phyloP scores from a whole-genome alignment of 2,888 invertebrate species.

The Phrixothrix hirtus region DNA sequence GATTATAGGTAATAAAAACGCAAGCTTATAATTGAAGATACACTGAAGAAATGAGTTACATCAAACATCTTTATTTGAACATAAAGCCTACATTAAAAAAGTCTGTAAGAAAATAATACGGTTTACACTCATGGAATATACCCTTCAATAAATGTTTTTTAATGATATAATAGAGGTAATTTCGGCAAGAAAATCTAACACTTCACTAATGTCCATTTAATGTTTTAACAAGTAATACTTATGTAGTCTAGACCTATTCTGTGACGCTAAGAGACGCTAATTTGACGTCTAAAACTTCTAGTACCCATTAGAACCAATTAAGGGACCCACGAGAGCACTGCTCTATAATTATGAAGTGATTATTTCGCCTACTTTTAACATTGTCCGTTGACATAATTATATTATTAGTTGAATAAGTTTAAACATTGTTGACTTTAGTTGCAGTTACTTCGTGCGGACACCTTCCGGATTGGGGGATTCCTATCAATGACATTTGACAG shows the following conservation, averaged over 20 bases:
- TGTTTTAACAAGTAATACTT: slow-evolving; percentile 45
- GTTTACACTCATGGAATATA: slow-evolving; percentile 7
- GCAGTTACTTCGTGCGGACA: too few species aligned
- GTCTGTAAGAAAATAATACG: slow-evolving; percentile 22
- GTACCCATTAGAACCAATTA: slow-evolving; percentile 39
- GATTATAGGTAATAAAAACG: too few species aligned
- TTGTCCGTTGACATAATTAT: neutral
- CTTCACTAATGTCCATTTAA: slow-evolving; percentile 45
- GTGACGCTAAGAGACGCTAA: slow-evolving; percentile 50
- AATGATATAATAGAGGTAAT: slow-evolving; percentile 34
- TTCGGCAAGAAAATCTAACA: slow-evolving; percentile 41
- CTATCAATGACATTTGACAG: too few species aligned
- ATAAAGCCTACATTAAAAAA: slow-evolving; percentile 18
- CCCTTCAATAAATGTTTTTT: slow-evolving; percentile 33
- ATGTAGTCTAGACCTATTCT: slow-evolving; percentile 44
- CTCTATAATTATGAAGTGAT: slow-evolving; percentile 31
- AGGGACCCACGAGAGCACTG: slow-evolving; percentile 29
- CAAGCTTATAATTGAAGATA: too few species aligned
- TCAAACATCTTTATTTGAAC: slow-evolving; percentile 24
- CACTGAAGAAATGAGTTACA: slow-evolving; percentile 8
- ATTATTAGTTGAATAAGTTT: too few species aligned
- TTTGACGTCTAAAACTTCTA: slow-evolving; percentile 48
- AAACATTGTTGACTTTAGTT: too few species aligned
- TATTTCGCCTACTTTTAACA: neutral
- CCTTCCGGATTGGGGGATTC: too few species aligned